Evolutionary conservation across 2,888 invertebrate species (phyloP).

Genomic region (Caradrina clavipalpis): DNA sequence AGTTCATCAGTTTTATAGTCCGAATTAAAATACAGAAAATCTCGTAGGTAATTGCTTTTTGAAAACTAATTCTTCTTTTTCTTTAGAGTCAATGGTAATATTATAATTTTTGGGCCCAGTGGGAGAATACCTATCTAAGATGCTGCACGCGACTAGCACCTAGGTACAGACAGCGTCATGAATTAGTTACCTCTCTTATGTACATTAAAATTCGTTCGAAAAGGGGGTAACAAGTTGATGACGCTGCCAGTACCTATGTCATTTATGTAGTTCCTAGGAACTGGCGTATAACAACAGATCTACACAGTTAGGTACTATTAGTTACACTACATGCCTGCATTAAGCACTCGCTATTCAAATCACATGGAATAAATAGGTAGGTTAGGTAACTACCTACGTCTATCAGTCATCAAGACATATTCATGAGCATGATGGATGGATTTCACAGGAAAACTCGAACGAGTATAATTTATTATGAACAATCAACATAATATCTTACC

Average conservation of each 20-base stretch:
- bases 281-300: not conserved
- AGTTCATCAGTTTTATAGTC: not conserved
- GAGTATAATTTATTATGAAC: not conserved
- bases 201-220: no score
- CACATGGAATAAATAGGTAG: not conserved
- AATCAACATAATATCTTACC: not conserved
- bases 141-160: not conserved
- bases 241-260: no score
- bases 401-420: not conserved
- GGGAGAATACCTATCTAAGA: not conserved
- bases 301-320: not conserved
- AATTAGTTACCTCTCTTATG: no score
- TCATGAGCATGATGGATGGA: not conserved
- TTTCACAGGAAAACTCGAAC: constrained; percentile 10
- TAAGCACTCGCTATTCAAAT: constrained; percentile 1
- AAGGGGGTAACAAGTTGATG: no score
- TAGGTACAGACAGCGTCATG: no score
- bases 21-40: not conserved
- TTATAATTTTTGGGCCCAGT: no score
- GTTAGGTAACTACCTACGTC: not conserved
- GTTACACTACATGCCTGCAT: not conserved
- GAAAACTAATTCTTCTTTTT: not conserved
- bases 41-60: not conserved
- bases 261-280: not conserved
- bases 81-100: no score